phyloP scores from a whole-genome alignment of 2,888 invertebrate species.

The Villa cingulata region DNA sequence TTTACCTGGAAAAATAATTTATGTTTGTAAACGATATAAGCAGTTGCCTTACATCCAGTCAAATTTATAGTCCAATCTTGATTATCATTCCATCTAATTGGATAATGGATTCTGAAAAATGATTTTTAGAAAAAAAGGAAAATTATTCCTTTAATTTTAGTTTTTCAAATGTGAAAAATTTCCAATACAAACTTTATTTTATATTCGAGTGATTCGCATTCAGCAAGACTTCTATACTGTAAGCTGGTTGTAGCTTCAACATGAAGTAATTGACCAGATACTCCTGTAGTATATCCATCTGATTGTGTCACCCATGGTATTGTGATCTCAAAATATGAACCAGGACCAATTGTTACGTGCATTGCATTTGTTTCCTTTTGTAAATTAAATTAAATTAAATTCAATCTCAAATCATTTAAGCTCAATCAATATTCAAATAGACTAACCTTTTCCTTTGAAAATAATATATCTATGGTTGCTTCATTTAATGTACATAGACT shows the following conservation, averaged over 20 bases:
- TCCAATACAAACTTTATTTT: conserved; percentile 49
- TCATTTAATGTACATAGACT: conserved; percentile 80
- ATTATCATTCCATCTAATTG: conserved; percentile 88
- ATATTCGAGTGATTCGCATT: conserved; percentile 91
- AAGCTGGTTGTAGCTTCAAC: conserved; percentile 93
- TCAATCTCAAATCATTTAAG: conserved; percentile 26
- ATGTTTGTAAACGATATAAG: conserved; percentile 84
- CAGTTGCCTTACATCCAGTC: conserved; percentile 88
- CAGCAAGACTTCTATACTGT: conserved; percentile 80
- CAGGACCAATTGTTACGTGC: conserved; percentile 88
- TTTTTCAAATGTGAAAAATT: neutral
- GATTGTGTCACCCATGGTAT: conserved; percentile 85
- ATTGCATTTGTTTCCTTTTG: conserved; percentile 80
- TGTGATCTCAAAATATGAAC: conserved; percentile 92
- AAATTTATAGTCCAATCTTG: conserved; percentile 88
- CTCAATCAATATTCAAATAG: neutral
- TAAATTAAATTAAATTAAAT: neutral
- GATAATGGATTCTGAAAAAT: conserved; percentile 51
- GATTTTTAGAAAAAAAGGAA: too few relatives aligned
- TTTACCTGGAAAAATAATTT: conserved; percentile 77
- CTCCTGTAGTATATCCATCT: conserved; percentile 78
- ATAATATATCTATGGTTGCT: conserved; percentile 89
- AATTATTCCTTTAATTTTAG: neutral
- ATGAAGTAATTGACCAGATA: conserved; percentile 86
- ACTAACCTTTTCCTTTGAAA: conserved; percentile 72